phyloP scores from a whole-genome alignment of 2,797 vertebrate genomes.

The Cyclopterus lumpus region DNA sequence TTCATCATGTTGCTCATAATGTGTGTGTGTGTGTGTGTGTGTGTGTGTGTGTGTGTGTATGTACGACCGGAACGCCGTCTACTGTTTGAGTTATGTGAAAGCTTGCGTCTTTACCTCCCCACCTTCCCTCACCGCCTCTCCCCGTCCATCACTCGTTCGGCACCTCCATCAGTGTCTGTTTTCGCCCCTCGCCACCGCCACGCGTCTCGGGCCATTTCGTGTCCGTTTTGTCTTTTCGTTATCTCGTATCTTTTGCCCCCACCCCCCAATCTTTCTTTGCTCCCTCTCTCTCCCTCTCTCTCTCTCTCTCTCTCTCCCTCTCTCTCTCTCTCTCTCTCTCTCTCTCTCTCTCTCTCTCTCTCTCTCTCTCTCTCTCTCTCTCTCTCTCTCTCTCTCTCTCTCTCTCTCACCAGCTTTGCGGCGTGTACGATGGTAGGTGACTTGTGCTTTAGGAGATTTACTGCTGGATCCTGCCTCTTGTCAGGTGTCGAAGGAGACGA shows the following conservation, averaged over 20 bases:
- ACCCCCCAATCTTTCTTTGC: slow-evolving; percentile 29
- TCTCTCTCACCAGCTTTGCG: slow-evolving; percentile 42
- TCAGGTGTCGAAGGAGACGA: slow-evolving; percentile 74
- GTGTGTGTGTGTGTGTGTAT: too few species aligned
- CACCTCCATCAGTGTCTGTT: slow-evolving; percentile 67
- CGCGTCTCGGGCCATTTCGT: slow-evolving; percentile 59
- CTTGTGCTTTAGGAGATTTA: slow-evolving; percentile 79
- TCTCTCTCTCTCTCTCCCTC: not conserved
- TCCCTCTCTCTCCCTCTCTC: slow-evolving; percentile 13
- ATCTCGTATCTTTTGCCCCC: slow-evolving; percentile 64
- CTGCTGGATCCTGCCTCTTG: slow-evolving; percentile 77
- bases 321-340: not conserved
- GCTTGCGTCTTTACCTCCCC: slow-evolving; percentile 60
- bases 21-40: slow-evolving; percentile 25
- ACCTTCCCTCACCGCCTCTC: slow-evolving; percentile 43
- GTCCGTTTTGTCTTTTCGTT: slow-evolving; percentile 73
- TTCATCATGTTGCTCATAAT: slow-evolving; percentile 64
- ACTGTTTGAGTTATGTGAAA: slow-evolving; percentile 64
- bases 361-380: slow-evolving; percentile 11
- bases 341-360: not conserved
- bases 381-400: not conserved
- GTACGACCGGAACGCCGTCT: slow-evolving; percentile 35
- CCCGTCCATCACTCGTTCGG: slow-evolving; percentile 65
- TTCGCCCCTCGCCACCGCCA: slow-evolving; percentile 25
- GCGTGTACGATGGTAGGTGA: slow-evolving; percentile 71